A percentile compares a stretch with the other conserved stretches of the same genome.
phyloP scores from a whole-genome alignment of 2,113 vertebrate genomes.

The Eclectus roratus region DNA sequence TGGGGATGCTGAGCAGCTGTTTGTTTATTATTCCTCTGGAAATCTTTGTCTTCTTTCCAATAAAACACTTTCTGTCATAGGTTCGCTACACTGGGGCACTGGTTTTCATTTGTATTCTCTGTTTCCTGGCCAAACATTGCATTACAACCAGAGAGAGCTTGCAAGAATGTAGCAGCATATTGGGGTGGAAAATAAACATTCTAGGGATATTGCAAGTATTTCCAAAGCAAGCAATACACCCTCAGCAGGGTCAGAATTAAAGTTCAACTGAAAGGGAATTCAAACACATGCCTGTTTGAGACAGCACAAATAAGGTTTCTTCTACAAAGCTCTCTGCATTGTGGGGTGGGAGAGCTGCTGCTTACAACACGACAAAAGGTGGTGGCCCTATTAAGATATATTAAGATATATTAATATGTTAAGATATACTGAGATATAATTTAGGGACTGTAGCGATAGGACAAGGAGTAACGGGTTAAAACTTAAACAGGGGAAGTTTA shows the following conservation, averaged over 20 bases:
- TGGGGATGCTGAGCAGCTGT: conserved; percentile 4
- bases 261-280: background rate
- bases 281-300: background rate
- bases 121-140: conserved; percentile 22
- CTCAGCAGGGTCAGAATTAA: conserved; percentile 9
- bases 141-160: conserved; percentile 18
- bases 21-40: conserved; percentile 54
- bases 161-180: conserved; percentile 8
- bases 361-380: background rate
- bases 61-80: conserved; percentile 8
- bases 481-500: too few relatives aligned
- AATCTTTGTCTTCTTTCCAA: conserved; percentile 48
- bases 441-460: too few relatives aligned
- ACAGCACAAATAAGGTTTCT: background rate
- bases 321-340: background rate
- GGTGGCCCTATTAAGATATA: background rate
- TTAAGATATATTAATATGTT: too few relatives aligned
- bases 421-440: too few relatives aligned
- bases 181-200: conserved; percentile 48
- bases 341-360: background rate
- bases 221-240: conserved; percentile 51
- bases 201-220: background rate
- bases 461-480: too few relatives aligned
- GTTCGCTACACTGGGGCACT: background rate
- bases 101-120: conserved; percentile 30